Conservation (phyloP, 2,888 invertebrate genomes). For the Tachina fera region DNA sequence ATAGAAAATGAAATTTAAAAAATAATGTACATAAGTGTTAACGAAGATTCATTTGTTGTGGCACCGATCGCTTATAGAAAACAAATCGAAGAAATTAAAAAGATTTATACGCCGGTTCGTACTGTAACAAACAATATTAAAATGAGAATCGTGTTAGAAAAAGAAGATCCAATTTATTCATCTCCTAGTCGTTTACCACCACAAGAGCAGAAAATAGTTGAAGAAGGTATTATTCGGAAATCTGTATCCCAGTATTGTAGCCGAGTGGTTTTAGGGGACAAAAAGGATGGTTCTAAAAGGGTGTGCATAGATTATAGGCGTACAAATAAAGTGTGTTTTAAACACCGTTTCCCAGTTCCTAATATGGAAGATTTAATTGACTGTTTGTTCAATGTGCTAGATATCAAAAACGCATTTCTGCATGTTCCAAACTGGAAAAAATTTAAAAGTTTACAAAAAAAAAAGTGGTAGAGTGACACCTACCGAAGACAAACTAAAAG, state of each 20-base stretch:
- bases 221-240: too few relatives aligned
- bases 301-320: constrained; percentile 44
- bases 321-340: constrained; percentile 46
- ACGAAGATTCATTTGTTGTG: constrained; percentile 12
- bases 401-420: constrained; percentile 65
- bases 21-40: constrained; percentile 45
- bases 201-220: neutral
- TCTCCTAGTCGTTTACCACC: constrained; percentile 38
- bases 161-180: constrained; percentile 45
- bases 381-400: constrained; percentile 50
- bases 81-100: constrained; percentile 42
- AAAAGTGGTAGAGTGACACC: constrained; percentile 58
- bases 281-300: neutral
- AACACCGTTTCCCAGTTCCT: constrained; percentile 53
- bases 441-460: constrained; percentile 65
- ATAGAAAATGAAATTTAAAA: constrained; percentile 27
- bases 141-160: constrained; percentile 65
- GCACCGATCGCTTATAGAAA: constrained; percentile 37
- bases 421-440: constrained; percentile 70
- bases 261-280: neutral
- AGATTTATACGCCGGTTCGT: constrained; percentile 38
- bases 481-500: constrained; percentile 47
- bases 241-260: neutral
- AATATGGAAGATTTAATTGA: constrained; percentile 59
- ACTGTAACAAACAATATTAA: constrained; percentile 32